Evolutionary conservation across 1,140 invertebrate species (phyloP), one percentile per base, ranked within the genome.

Genomic region (Brachionus sp.): DNA sequence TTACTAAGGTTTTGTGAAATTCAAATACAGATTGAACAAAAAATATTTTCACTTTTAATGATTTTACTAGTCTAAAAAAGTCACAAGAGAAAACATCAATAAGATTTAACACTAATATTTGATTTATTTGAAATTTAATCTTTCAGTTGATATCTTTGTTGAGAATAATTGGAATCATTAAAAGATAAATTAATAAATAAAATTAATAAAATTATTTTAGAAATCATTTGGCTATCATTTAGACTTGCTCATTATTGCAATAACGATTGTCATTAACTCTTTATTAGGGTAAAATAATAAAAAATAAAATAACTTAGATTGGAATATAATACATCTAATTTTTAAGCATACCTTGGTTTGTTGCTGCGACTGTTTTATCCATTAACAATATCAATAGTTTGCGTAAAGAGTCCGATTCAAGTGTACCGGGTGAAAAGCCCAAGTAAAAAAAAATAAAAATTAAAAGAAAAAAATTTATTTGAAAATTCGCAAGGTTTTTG

Each of bases 321-420:
- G 42, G 13, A 19, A 12, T 5, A 16, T 0, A 39, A 33, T 70
- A 2, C 37, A 23, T 46, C 19, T 19, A 10, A 25, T 75, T 1
- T 10, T 13, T 25, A 23, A 75, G 70, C 10, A 88, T 98, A 46
- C 96, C 96, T 0, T 97, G 96, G 94, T 97, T 97, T 88, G 92
- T 92, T 5, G 97, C 97, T n/a, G 97, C 96, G 1, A 98, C 97
- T 1, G 97, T 99, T 1, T 90, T 98, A 2, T 98, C 96, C 73
- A 98, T 99, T 85, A 98, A 97, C 87, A 97, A 99, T 87, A 96
- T 98, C 0, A 98, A 98, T 89, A 97, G 95, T 2, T 90, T 99
- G 82, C 98, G 97, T 90, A 90, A 95, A 84, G 96, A 98, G 89
- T 96, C 95, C 0, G 95, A 98, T 90, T 96, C 94, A 88, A 94